Percentiles rank a stretch among this genome's conserved stretches.
phyloP scores from a whole-genome alignment of 2,797 vertebrate species.

The Acanthis flammea region DNA sequence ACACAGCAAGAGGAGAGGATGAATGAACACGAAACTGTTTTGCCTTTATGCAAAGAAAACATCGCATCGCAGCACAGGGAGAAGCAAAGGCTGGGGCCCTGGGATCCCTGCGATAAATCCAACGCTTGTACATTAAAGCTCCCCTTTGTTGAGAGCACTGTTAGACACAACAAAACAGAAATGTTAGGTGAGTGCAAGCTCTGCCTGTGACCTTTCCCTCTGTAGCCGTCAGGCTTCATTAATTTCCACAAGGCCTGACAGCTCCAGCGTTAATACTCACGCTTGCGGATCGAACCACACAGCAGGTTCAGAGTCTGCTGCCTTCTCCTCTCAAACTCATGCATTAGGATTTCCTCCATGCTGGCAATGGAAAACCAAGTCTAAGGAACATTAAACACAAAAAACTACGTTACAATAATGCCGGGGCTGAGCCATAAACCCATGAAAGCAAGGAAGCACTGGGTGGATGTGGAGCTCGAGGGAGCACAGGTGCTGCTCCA shows the following conservation, averaged over 20 bases:
- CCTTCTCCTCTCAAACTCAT: conserved; percentile 82
- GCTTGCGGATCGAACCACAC: conserved; percentile 82
- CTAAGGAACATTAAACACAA: conserved; percentile 84
- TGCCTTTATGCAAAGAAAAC: conserved; percentile 69
- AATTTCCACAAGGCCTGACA: conserved; percentile 79
- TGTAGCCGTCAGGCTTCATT: conserved; percentile 80
- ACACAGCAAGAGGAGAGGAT: neutral
- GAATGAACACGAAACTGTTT: conserved; percentile 46
- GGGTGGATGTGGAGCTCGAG: neutral
- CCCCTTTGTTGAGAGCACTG: conserved; percentile 69
- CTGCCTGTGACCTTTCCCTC: conserved; percentile 78
- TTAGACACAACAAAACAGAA: conserved; percentile 77
- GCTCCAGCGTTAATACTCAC: conserved; percentile 80
- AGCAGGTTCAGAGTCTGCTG: conserved; percentile 78
- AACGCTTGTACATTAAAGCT: conserved; percentile 66
- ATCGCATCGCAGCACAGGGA: conserved; percentile 36
- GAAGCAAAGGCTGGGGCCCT: conserved; percentile 66
- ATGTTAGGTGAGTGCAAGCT: conserved; percentile 72
- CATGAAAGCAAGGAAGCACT: conserved; percentile 62
- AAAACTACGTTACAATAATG: conserved; percentile 78
- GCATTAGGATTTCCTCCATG: conserved; percentile 81
- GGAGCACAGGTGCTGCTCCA: neutral
- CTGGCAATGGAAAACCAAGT: conserved; percentile 83
- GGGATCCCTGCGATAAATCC: conserved; percentile 63
- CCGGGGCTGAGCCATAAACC: conserved; percentile 66